Conservation (phyloP, 2,113 vertebrate genomes). For the Syngnathus scovelli region DNA sequence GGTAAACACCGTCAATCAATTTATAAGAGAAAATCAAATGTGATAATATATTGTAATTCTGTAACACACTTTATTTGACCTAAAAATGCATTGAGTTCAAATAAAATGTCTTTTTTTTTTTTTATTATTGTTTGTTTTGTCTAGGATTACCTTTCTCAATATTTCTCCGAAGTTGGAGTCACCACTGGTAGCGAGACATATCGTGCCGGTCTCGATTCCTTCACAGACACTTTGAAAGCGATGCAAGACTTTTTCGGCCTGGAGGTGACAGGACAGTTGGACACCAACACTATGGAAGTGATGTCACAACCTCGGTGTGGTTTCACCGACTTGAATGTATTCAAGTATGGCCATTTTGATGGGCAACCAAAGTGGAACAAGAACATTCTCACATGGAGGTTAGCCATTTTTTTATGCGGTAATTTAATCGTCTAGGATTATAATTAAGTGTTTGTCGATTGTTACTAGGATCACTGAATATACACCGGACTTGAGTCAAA, state of each 20-base stretch:
- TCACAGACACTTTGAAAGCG: slow-evolving; percentile 57
- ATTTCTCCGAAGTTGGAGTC: slow-evolving; percentile 36
- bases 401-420: not conserved
- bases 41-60: not conserved
- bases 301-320: slow-evolving; percentile 74
- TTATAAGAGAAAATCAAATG: not conserved
- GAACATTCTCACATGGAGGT: slow-evolving; percentile 79
- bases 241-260: slow-evolving; percentile 78
- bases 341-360: slow-evolving; percentile 41
- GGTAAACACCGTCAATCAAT: slow-evolving; percentile 25
- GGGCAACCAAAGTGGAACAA: slow-evolving; percentile 72
- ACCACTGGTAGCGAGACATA: slow-evolving; percentile 28
- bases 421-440: not conserved
- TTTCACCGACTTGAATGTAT: slow-evolving; percentile 64
- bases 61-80: no score
- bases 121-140: not conserved
- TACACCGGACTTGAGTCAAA: slow-evolving; percentile 63
- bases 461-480: slow-evolving; percentile 73
- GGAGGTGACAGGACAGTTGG: slow-evolving; percentile 66
- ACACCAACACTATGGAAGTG: slow-evolving; percentile 62
- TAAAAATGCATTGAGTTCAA: no score
- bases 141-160: slow-evolving; percentile 42
- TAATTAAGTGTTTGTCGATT: not conserved
- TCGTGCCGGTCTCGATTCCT: slow-evolving; percentile 36
- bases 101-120: no score